Evolutionary conservation across 2,113 vertebrate genomes (phyloP).

Genomic region (Toxotes jaculatrix): DNA sequence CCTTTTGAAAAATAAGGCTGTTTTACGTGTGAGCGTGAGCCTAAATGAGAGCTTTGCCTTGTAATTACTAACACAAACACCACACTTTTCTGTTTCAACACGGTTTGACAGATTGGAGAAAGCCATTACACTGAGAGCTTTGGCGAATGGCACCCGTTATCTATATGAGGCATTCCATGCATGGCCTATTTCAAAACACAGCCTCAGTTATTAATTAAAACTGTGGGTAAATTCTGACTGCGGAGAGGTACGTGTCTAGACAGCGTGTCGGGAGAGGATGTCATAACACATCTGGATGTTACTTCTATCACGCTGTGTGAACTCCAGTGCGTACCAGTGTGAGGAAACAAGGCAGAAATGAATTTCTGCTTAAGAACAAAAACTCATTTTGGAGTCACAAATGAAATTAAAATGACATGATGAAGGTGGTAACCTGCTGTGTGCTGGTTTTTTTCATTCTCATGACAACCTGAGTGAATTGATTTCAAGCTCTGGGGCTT

Average conservation of each 20-base stretch:
- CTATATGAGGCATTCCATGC: constrained; percentile 24
- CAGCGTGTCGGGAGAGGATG: constrained; percentile 14
- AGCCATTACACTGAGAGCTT: constrained; percentile 5
- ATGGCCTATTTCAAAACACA: constrained; percentile 53
- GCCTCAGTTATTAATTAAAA: constrained; percentile 45
- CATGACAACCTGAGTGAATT: no score
- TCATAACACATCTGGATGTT: constrained; percentile 18
- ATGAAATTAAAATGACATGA: background rate
- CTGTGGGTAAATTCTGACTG: constrained; percentile 37
- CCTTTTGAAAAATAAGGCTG: constrained; percentile 20
- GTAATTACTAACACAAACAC: constrained; percentile 43
- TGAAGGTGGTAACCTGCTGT: background rate
- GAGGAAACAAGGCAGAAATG: background rate
- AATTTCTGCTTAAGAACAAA: background rate
- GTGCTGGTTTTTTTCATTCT: background rate
- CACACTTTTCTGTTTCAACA: background rate
- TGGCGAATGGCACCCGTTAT: background rate
- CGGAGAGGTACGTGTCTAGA: constrained; percentile 28
- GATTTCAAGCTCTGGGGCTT: no score
- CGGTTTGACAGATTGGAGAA: constrained; percentile 15
- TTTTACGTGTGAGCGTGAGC: constrained; percentile 8
- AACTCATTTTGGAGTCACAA: background rate
- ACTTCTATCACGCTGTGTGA: background rate
- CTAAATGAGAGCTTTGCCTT: constrained; percentile 9
- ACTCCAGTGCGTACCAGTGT: background rate